Evolutionary conservation across 2,797 vertebrate species (phyloP), one percentile per base, ranked within the genome.

Genomic region (Gadopsis bispinosus): DNA sequence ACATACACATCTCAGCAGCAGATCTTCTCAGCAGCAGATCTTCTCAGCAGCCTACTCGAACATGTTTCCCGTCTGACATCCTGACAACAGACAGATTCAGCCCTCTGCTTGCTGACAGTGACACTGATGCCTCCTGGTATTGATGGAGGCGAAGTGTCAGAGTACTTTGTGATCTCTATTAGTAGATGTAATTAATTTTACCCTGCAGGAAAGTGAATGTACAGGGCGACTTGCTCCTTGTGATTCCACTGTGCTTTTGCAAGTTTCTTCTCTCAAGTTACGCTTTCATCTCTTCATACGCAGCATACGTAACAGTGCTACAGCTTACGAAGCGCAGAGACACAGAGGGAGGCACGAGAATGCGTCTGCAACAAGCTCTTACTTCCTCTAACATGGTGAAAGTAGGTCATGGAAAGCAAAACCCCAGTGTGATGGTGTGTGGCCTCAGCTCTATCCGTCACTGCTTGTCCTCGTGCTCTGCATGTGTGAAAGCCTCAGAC

Each of bases 371-470:
- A 62, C 69, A 74, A 84, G 77, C 67, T 55, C 48, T 55, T 79
- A 73, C 83, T 75, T 80, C 84, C 74, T 80, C 67, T 58, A 67
- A 79, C 81, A 16, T 35, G 77, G 43, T 56, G 73, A 83, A 91
- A 88, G 82, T 90, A 90, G 91, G 88, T 88, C 88, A 89, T 16
- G 4, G 61, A 51, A 72, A 70, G 73, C 51, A 53, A 63, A 69
- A 68, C 17, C 53, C 39, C 66, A 5, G 43, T 51, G 35, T 75
- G 85, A 73, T 63, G 72, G 62, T 79, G 86, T 76, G 78, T 53
- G 77, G 72, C 83, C 79, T 87, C 68, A 69, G 43, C 74, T 83
- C 80, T 69, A 58, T 77, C 58, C 73, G 80, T 47, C 51, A 6
- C 70, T 8, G 60, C 77, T 77, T 33, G 54, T 59, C 59, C 55